Conservation (phyloP, 2,888 invertebrate species). For the Thymelicus lineola region DNA sequence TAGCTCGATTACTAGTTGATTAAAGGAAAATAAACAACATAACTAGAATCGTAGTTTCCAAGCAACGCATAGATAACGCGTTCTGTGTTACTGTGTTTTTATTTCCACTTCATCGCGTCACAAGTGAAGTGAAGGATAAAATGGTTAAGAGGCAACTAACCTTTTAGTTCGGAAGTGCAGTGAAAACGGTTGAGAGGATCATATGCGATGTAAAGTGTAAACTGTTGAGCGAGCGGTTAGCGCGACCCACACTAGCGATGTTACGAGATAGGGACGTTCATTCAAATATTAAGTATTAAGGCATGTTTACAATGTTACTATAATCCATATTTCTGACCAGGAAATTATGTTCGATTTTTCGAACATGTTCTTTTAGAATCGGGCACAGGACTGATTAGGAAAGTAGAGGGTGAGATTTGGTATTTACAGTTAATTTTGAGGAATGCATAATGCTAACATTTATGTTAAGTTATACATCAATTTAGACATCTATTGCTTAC, state of each 20-base stretch:
- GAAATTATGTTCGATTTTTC: no score
- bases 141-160: neutral
- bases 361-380: no score
- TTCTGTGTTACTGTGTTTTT: neutral
- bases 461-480: no score
- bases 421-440: no score
- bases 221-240: neutral
- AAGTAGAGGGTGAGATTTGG: no score
- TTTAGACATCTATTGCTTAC: no score
- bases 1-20: no score
- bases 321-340: neutral
- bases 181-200: neutral
- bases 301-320: slow-evolving; percentile 45
- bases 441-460: no score
- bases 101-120: neutral
- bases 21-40: neutral
- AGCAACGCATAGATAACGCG: slow-evolving; percentile 3
- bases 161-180: neutral
- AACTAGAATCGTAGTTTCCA: neutral
- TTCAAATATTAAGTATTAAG: slow-evolving; percentile 53
- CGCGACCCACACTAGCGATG: slow-evolving; percentile 23
- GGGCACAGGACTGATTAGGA: no score
- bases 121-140: neutral
- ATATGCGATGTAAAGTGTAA: neutral
- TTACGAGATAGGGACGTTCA: slow-evolving; percentile 35